Evolutionary conservation across 2,113 vertebrate species (phyloP).

Genomic region (Saccopteryx leptura): DNA sequence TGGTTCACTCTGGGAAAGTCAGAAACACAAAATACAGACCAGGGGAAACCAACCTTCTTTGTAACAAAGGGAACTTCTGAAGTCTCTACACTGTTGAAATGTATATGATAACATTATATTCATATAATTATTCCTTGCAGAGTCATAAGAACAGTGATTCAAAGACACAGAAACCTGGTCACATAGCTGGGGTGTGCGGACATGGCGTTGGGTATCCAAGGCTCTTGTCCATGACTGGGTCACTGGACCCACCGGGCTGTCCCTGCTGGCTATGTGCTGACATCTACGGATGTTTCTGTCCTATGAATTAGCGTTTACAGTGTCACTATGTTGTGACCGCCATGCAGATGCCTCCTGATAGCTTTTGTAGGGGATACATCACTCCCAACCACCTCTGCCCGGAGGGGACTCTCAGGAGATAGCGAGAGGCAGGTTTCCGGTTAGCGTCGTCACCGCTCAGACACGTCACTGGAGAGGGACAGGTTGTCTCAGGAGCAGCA

Average conservation of each 20-base stretch:
- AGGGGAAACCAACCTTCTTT: background rate
- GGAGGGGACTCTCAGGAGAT: background rate
- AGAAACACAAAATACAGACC: background rate
- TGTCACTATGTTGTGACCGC: fast-evolving
- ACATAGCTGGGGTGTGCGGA: background rate
- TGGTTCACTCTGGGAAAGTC: background rate
- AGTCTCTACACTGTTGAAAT: background rate
- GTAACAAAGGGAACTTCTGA: background rate
- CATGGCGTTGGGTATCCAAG: too few species aligned
- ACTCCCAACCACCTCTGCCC: background rate
- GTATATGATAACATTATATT: background rate
- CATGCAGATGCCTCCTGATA: too few species aligned
- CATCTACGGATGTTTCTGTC: background rate
- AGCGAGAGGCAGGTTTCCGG: too few species aligned
- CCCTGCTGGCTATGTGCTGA: too few species aligned
- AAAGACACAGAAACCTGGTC: background rate
- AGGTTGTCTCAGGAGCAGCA: too few species aligned
- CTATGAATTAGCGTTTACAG: background rate
- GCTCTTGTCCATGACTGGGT: too few species aligned
- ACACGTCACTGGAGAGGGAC: too few species aligned
- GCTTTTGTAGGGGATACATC: too few species aligned
- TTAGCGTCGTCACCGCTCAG: too few species aligned
- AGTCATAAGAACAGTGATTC: background rate
- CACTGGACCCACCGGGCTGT: too few species aligned
- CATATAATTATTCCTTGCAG: background rate